Evolutionary conservation across 2,888 invertebrate species (phyloP).

Genomic region (Cecidostiba fungosa): DNA sequence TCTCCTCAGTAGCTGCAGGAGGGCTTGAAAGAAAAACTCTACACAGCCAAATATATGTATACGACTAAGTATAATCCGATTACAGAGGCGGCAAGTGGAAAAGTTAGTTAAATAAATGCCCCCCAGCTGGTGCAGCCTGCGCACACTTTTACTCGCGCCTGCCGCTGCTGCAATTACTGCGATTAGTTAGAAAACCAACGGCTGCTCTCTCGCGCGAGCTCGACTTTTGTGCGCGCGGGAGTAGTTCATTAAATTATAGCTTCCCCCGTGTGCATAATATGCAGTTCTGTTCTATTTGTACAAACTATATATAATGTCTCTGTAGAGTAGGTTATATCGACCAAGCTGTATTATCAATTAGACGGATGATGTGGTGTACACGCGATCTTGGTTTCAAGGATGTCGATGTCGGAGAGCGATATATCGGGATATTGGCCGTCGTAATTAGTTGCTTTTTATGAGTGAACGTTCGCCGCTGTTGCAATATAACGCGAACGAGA

Average conservation of each 20-base stretch:
- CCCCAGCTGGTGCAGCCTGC: background rate
- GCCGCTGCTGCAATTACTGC: conserved; percentile 14
- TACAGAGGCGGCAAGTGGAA: background rate
- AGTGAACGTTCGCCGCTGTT: background rate
- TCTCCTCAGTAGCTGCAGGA: no score
- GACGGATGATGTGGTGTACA: background rate
- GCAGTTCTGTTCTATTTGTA: conserved; percentile 5
- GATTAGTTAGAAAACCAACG: conserved; percentile 37
- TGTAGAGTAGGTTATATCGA: background rate
- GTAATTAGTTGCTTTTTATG: background rate
- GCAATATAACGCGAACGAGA: background rate
- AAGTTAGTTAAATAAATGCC: background rate
- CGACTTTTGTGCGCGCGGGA: background rate
- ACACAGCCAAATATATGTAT: no score
- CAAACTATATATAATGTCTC: background rate
- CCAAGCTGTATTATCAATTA: conserved; percentile 4
- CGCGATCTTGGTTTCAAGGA: conserved; percentile 12
- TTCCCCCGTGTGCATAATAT: background rate
- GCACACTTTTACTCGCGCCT: conserved; percentile 15
- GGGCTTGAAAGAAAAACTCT: no score
- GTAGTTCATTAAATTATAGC: conserved; percentile 32
- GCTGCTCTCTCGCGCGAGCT: background rate
- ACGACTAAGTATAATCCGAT: background rate
- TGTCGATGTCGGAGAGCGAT: background rate
- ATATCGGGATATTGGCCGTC: background rate